A percentile compares a stretch with the other conserved stretches of the same genome.
Conservation (phyloP, 2,113 vertebrate species). For the Condylura cristata region DNA sequence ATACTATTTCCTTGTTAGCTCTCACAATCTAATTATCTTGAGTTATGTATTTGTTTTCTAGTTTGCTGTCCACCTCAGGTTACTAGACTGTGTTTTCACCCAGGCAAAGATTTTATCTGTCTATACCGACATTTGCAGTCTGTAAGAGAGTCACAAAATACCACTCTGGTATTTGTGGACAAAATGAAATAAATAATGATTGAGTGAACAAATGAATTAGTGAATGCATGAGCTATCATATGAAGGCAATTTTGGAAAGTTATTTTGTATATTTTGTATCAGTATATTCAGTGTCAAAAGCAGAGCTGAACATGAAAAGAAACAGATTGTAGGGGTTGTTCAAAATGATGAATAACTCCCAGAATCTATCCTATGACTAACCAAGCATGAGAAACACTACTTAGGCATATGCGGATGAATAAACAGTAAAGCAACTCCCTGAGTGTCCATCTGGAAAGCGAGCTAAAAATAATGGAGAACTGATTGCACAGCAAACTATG, state of each 20-base stretch:
- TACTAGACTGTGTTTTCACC: not conserved
- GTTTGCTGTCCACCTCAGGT: not conserved
- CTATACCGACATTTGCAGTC: not conserved
- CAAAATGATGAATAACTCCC: not conserved
- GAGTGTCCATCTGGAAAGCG: not conserved
- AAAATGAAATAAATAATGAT: not conserved
- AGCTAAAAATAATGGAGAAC: slow-evolving; percentile 18
- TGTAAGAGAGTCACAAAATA: not conserved
- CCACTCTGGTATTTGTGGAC: not conserved
- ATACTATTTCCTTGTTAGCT: not conserved
- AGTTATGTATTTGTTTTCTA: not conserved
- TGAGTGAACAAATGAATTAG: not conserved
- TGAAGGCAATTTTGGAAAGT: not conserved
- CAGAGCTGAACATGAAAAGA: not conserved
- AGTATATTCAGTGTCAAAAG: not conserved
- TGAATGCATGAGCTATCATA: not conserved
- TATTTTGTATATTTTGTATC: not conserved
- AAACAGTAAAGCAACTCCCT: not conserved
- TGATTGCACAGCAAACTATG: not conserved
- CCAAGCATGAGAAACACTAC: not conserved
- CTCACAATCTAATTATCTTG: not conserved
- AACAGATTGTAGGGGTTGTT: not conserved
- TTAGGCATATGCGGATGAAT: not conserved
- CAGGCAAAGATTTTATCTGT: not conserved
- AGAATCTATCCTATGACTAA: not conserved